Evolutionary conservation across 2,797 vertebrate genomes (phyloP), one percentile per base, ranked within the genome.

Genomic region (Psittacula derbiana): DNA sequence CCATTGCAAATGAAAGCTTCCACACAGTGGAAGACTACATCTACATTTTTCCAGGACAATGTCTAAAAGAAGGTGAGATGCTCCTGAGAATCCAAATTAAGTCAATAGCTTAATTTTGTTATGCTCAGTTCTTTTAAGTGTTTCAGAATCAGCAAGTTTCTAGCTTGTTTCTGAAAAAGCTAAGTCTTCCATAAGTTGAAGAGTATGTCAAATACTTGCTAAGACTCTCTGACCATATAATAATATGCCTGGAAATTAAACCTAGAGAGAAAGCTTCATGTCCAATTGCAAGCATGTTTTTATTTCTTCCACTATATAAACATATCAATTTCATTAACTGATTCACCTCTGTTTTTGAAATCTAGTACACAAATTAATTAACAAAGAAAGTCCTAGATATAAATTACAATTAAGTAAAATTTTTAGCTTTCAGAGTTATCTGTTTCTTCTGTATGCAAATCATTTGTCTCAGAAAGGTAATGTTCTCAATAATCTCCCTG

Each of bases 1-100:
- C 31, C 36, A 27, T 30, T 38, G 20, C 5, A 73, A 66, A 24
- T 61, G 60, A 31, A 93, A 83, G 19, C 4, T 86, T 76, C 27
- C 31, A 66, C 16, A 43, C 30, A 41, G 8, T 44, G n/a, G 18
- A 78, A 70, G 3, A 28, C 47, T 2, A 31, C 2, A 0, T 0
- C 1, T 40, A 20, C 21, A 3, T 65, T 72, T 88, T 62, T 31
- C 13, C 16, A 75, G 2, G 36, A 41, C 17, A 69, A 1, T 10
- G 10, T 44, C 25, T 76, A 38, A 80, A 69, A 40, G 19, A 46
- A 87, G 16, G 7, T 66, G 70, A 66, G 9, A 31, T 5, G 21
- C 4, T 66, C 25, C 8, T 49, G 20, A 74, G 21, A 89, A 43
- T 43, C 9, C 79, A 72, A 67, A 70, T 49, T 47, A 86, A 66